phyloP scores from a whole-genome alignment of 2,888 invertebrate species.

The Nemapogon koenigi region DNA sequence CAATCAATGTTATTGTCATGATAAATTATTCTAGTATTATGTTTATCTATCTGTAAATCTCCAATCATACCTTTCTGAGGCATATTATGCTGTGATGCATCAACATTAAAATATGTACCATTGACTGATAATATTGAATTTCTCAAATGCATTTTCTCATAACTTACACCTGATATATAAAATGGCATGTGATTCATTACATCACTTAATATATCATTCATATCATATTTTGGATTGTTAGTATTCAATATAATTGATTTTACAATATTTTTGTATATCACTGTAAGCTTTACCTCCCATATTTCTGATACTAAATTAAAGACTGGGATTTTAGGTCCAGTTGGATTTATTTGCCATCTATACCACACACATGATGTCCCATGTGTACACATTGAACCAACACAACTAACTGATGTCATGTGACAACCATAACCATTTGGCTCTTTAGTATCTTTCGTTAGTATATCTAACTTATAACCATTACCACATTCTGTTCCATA shows the following conservation, averaged over 20 bases:
- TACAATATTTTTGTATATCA: neutral
- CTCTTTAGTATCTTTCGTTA: neutral
- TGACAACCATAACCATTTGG: conserved; percentile 10
- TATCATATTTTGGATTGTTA: conserved; percentile 6
- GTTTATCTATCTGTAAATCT: neutral
- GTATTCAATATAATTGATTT: neutral
- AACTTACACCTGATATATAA: neutral
- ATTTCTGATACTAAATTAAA: neutral
- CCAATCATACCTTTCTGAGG: neutral
- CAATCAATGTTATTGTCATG: neutral
- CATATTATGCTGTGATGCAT: neutral
- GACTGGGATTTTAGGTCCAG: neutral
- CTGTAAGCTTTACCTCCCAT: neutral
- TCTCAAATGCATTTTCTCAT: neutral
- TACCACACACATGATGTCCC: conserved; percentile 12
- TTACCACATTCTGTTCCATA: neutral
- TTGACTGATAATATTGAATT: neutral
- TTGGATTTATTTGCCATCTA: conserved; percentile 6
- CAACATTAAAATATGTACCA: neutral
- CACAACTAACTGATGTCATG: conserved; percentile 6
- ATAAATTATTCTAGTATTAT: neutral
- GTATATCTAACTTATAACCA: neutral
- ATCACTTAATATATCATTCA: conserved; percentile 2
- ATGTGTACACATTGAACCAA: conserved; percentile 10
- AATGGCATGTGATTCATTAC: conserved; percentile 4